Conservation (phyloP, 2,888 invertebrate species). For the Rhagonycha lutea region DNA sequence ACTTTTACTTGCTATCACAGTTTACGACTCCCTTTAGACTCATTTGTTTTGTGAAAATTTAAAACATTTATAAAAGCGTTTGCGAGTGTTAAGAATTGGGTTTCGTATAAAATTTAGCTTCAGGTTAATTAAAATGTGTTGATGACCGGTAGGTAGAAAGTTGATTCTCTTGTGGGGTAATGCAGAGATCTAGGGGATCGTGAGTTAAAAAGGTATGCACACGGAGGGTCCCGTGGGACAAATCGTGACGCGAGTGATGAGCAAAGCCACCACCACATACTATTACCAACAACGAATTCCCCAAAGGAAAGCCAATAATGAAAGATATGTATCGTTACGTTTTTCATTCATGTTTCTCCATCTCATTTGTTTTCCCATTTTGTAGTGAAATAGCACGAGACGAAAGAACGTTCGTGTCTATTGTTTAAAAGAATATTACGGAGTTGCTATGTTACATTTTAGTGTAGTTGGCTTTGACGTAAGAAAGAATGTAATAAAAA, state of each 20-base stretch:
- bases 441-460: conserved; percentile 50
- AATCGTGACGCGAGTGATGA: conserved; percentile 50
- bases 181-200: conserved; percentile 39
- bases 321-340: conserved; percentile 25
- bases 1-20: conserved; percentile 36
- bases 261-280: conserved; percentile 43
- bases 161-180: conserved; percentile 31
- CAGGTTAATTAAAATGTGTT: not conserved
- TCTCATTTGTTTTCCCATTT: conserved; percentile 24
- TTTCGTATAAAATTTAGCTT: not conserved
- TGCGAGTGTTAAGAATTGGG: conserved; percentile 3
- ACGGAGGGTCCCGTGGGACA: conserved; percentile 45
- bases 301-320: conserved; percentile 29
- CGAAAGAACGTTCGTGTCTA: conserved; percentile 12
- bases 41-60: conserved; percentile 41
- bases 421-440: conserved; percentile 28
- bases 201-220: conserved; percentile 42
- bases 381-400: conserved; percentile 5
- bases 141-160: not conserved
- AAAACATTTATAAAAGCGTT: conserved; percentile 27
- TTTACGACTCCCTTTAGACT: conserved; percentile 41
- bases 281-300: conserved; percentile 36
- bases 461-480: conserved; percentile 51
- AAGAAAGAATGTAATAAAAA: conserved; percentile 53
- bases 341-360: conserved; percentile 14